These are phyloP conservation scores for Eupristina koningsbergeri DNA, from an alignment of 1,140 invertebrate genomes.

Conservation along the genomic window DNA sequence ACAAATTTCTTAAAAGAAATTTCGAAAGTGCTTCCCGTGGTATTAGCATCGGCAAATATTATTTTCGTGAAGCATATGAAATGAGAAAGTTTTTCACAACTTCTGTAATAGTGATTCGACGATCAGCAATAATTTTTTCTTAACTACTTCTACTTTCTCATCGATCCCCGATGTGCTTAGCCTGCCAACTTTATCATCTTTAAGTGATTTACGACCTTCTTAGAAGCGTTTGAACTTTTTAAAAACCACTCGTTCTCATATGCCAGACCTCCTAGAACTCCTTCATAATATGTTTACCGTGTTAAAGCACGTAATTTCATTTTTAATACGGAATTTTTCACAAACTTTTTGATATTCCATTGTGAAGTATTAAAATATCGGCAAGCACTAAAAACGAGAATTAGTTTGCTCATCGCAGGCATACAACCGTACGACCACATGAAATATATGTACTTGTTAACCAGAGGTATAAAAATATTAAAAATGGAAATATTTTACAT, in stretches of 20 bases:
- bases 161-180: background rate
- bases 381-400: background rate
- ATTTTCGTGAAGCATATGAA: background rate
- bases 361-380: background rate
- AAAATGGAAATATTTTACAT: too few species aligned
- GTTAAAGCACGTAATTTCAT: background rate
- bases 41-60: background rate
- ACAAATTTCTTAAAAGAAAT: background rate
- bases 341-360: background rate
- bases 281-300: background rate
- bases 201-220: background rate
- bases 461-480: too few species aligned
- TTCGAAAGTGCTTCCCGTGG: background rate
- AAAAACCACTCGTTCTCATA: background rate
- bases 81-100: background rate
- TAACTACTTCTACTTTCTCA: background rate
- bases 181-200: constrained; percentile 4
- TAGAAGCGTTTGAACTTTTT: background rate
- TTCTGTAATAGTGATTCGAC: background rate
- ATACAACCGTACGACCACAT: too few species aligned
- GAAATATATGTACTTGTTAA: too few species aligned
- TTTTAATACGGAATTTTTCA: background rate
- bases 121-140: background rate
- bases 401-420: too few species aligned
- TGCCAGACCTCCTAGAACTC: background rate